Base-by-base conservation (phyloP, 2,113 vertebrate species). In the Nothobranchius furzeri region DNA sequence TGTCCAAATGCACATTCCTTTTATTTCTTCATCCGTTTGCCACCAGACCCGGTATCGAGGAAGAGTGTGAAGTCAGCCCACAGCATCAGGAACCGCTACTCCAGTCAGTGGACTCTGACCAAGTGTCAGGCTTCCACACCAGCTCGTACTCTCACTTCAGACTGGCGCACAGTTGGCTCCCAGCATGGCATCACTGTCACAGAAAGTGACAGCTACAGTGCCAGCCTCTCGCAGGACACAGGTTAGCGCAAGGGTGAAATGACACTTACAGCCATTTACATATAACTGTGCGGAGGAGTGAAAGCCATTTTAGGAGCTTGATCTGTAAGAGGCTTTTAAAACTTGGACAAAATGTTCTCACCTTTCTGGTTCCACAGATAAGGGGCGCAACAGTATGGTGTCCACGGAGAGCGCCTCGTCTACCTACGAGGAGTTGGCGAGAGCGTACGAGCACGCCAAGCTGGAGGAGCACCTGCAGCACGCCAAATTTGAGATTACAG, bases 341-440 rank as follows among this genome's bases (percentile, higher is more conserved):
- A 35, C 12, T n/a, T 56, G 15, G 8, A 47, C 30, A 56, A 60
- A 65, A 52, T 57, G 43, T 25, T n/a, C 46, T n/a, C 0, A 0
- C 40, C 0, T 61, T 12, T 68, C 25, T 62, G 59, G 62, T 47
- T 24, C 2, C 42, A 12, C 40, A 88, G 98, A 99, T 89, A 99
- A 99, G 89, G 98, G 98, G 0, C 93, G 98, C 14, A 99, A 99
- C 94, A 99, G 97, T 92, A 99, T 99, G 98, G 97, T 99, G 82
- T 99, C 97, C 0, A 99, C 95, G 0, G 96, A 98, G 91, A 98
- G 96, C 0, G 96, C 96, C 67, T 98, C 96, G 0, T 98, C 96
- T 14, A 98, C 96, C 70, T 98, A 98, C 0, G 96, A 98, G 89
- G 96, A 98, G 90, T 85, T 98, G 91, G 96, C 96, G 0, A 93